Evolutionary conservation across 2,797 vertebrate species (phyloP).

Genomic region (Anableps anableps): DNA sequence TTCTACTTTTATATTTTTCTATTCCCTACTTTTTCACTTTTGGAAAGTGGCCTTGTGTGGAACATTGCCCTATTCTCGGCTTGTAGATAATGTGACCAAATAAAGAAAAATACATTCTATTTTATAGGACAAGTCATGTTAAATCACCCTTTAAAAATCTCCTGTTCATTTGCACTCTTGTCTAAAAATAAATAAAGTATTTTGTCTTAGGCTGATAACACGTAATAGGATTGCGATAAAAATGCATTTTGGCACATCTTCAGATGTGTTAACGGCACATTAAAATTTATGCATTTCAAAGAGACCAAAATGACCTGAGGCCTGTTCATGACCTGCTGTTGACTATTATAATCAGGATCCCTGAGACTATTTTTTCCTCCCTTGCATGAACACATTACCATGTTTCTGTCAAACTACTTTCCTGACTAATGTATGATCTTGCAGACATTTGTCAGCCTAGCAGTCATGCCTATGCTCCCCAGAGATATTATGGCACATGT

Average conservation of each 20-base stretch:
- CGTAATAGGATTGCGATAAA: conserved; percentile 9
- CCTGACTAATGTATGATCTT: conserved; percentile 10
- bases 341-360: conserved; percentile 14
- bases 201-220: conserved; percentile 1
- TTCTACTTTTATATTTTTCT: not conserved
- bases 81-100: not conserved
- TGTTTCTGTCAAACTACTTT: conserved; percentile 18
- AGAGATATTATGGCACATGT: conserved; percentile 5
- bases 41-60: not conserved
- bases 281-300: conserved; percentile 29
- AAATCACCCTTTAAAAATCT: not conserved
- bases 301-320: not conserved
- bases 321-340: conserved; percentile 21
- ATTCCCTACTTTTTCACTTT: not conserved
- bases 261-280: conserved; percentile 41
- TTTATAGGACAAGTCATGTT: not conserved
- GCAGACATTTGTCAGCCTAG: conserved; percentile 5
- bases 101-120: not conserved
- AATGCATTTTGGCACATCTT: conserved; percentile 27
- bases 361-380: not conserved
- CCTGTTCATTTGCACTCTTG: not conserved
- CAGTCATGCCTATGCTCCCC: not conserved
- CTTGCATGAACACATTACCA: not conserved
- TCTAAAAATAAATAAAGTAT: not conserved
- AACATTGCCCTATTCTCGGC: not conserved